Base-by-base conservation (phyloP, 2,888 invertebrate species). In the Eumerus sabulonum region DNA sequence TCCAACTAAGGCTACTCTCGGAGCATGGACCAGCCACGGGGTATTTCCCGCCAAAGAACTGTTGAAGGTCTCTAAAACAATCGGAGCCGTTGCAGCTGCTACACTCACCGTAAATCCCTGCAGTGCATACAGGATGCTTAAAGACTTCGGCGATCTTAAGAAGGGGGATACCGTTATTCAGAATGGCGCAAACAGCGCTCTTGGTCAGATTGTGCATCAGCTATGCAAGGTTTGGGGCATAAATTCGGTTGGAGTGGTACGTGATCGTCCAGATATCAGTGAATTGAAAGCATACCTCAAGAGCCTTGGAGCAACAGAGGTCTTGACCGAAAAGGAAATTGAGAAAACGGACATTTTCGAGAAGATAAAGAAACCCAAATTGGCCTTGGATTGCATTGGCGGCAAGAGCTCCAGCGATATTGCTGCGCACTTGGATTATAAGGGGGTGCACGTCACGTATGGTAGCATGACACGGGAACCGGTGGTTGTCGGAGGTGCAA, bases 101-200 rank as follows among this genome's bases (percentile, higher is more conserved):
- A 98, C 97, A 18, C 88, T 98, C 0, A 93, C 94, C 19, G 97
- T 98, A 0, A 99, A 99, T 88, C 98, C 99, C 0, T 95, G 96
- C 84, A 99, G 99, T 0, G 99, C 99, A 0, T 99, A 95, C 85
- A 92, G 98, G 87, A 97, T 99, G 98, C 90, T 99, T 1, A 93
- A 92, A 84, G 99, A 99, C 89, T 99, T 96, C 89, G 93, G 92
- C 4, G 51, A 87, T 5, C 85, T 97, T 1, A 88, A 92, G 83
- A 90, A 92, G 9, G 97, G 96, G 1, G 96, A 98, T 87, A 93
- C 94, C n/a, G 92, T 99, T 0, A 94, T 99, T 84, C 99, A 99
- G 90, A 99, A 99, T 90, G 98, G 97, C 50, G 98, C 96, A 0
- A 99, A 98, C 87, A 98, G 98, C 84, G 95, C 96, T 1, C 96